phyloP scores from a whole-genome alignment of 1,140 invertebrate species.

The Rhyacophila brunnea region DNA sequence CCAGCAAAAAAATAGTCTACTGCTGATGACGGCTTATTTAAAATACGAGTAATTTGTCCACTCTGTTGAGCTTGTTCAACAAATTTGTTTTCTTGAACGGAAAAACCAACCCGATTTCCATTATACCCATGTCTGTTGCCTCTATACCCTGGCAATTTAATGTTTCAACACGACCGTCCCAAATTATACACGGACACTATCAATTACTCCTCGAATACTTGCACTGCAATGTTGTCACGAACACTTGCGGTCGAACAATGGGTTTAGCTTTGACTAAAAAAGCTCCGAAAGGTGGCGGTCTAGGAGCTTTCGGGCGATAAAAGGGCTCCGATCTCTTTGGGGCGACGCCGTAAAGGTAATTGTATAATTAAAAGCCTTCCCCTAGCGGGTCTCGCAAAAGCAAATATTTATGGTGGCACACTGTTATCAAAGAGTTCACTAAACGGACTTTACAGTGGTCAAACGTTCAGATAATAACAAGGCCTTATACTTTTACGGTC shows the following conservation, averaged over 20 bases:
- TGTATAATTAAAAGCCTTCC: conserved; percentile 26
- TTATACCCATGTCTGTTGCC: no score
- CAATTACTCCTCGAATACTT: not conserved
- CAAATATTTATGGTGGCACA: conserved; percentile 24
- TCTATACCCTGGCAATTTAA: no score
- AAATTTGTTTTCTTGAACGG: no score
- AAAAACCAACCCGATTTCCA: not conserved
- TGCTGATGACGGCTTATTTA: no score
- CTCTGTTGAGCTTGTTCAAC: no score
- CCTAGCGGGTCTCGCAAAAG: not conserved
- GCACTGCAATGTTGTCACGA: not conserved
- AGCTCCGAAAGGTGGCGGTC: not conserved
- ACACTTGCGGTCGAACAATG: not conserved
- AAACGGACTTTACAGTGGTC: not conserved
- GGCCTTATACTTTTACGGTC: conserved; percentile 15
- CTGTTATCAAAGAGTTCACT: not conserved
- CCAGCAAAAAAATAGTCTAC: no score
- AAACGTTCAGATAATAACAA: conserved; percentile 3
- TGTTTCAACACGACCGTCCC: no score
- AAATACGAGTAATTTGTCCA: no score
- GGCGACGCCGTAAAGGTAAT: conserved; percentile 12
- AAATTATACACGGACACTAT: not conserved
- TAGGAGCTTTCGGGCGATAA: conserved; percentile 2
- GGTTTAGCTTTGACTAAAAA: conserved; percentile 3
- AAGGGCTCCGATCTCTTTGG: not conserved